A percentile compares a stretch with the other conserved stretches of the same genome.
phyloP scores from a whole-genome alignment of 2,888 invertebrate species.

The Brachyopa scutellaris region DNA sequence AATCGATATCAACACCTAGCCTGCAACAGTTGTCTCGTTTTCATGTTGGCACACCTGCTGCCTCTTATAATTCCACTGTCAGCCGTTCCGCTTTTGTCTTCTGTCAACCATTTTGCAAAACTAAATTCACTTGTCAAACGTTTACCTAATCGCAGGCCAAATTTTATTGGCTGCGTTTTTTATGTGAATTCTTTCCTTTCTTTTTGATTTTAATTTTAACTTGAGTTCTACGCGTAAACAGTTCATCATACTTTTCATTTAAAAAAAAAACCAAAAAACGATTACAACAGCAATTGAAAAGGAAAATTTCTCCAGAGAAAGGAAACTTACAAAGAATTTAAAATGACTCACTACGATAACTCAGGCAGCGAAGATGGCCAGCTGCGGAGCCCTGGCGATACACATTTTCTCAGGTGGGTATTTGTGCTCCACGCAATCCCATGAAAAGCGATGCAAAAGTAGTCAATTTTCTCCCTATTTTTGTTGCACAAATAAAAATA shows the following conservation, averaged over 20 bases:
- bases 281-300: background rate
- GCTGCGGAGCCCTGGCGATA: slow-evolving; percentile 87
- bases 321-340: slow-evolving; percentile 5
- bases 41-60: slow-evolving; percentile 19
- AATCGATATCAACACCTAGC: background rate
- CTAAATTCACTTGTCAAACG: slow-evolving; percentile 63
- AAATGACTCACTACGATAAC: slow-evolving; percentile 76
- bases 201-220: slow-evolving; percentile 39
- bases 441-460: slow-evolving; percentile 76
- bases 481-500: slow-evolving; percentile 14
- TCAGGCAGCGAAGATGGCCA: slow-evolving; percentile 91
- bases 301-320: background rate
- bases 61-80: background rate
- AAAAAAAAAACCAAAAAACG: background rate
- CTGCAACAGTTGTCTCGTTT: slow-evolving; percentile 29
- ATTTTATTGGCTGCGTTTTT: slow-evolving; percentile 36
- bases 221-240: slow-evolving; percentile 31
- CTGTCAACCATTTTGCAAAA: slow-evolving; percentile 67
- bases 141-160: slow-evolving; percentile 58
- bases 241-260: background rate
- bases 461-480: slow-evolving; percentile 24
- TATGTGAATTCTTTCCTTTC: slow-evolving; percentile 24
- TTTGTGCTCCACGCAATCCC: slow-evolving; percentile 73
- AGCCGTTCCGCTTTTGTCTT: slow-evolving; percentile 58
- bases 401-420: slow-evolving; percentile 83